These are phyloP conservation scores for Hiodon alosoides DNA, from an alignment of 2,113 vertebrate species.

Conservation along the genomic window DNA sequence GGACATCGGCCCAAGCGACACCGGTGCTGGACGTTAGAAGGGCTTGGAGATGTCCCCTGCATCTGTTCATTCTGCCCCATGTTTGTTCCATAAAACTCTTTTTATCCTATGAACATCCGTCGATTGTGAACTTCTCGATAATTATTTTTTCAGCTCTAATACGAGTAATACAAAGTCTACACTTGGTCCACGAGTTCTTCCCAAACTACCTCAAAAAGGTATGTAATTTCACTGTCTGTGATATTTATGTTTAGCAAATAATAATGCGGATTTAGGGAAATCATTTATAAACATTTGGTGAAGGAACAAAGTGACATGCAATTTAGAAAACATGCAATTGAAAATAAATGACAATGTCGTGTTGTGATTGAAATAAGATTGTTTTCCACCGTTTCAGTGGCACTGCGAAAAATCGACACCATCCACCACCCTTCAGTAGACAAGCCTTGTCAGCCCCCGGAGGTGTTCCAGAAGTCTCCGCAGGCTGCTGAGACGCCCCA, in stretches of 20 bases:
- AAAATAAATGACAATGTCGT: background rate
- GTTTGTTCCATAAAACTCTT: background rate
- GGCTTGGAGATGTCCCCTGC: background rate
- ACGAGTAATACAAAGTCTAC: slow-evolving; percentile 72
- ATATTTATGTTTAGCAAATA: background rate
- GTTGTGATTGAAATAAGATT: background rate
- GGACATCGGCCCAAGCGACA: too few relatives aligned
- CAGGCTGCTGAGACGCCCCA: slow-evolving; percentile 60
- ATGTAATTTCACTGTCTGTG: slow-evolving; percentile 15
- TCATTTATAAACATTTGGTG: too few relatives aligned
- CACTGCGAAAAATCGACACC: slow-evolving; percentile 82
- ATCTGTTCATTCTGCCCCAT: background rate
- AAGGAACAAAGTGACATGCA: too few relatives aligned
- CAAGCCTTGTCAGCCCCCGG: slow-evolving; percentile 64
- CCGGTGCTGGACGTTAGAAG: too few relatives aligned
- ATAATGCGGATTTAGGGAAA: background rate
- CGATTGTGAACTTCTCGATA: background rate
- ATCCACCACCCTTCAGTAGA: slow-evolving; percentile 79
- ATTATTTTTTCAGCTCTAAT: slow-evolving; percentile 57
- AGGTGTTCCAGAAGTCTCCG: slow-evolving; percentile 69
- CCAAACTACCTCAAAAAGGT: slow-evolving; percentile 94
- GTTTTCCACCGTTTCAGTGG: slow-evolving; percentile 61
- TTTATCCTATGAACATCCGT: background rate
- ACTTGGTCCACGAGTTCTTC: slow-evolving; percentile 83
- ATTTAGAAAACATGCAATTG: background rate